Evolutionary conservation across 2,113 vertebrate genomes (phyloP).

Genomic region (Neotoma lepida): DNA sequence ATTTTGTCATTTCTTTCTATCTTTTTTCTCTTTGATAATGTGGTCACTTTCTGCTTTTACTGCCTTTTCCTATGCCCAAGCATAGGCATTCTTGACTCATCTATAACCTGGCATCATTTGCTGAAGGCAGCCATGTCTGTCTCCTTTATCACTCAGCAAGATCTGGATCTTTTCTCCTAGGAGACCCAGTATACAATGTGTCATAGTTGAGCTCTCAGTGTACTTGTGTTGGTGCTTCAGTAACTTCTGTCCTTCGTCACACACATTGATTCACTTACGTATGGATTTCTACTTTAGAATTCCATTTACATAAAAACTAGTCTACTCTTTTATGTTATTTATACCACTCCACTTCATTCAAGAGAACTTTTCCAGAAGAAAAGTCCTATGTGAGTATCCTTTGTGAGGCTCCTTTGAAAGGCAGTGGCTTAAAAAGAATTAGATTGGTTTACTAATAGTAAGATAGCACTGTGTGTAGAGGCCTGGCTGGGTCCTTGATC

Average conservation of each 20-base stretch:
- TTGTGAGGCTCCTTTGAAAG: constrained; percentile 7
- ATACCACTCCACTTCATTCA: background rate
- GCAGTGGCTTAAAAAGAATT: background rate
- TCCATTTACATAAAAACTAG: background rate
- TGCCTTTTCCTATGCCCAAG: background rate
- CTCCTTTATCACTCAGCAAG: background rate
- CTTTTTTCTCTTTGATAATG: background rate
- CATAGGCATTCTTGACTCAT: background rate
- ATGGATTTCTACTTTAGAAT: background rate
- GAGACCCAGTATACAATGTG: background rate
- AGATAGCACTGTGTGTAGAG: background rate
- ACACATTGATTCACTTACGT: background rate
- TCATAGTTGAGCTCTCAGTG: background rate
- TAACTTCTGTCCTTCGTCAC: background rate
- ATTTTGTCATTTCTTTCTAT: constrained; percentile 9
- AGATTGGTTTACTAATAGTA: background rate
- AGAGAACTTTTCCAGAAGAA: background rate
- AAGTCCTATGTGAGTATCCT: background rate
- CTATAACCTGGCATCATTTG: background rate
- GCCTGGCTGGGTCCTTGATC: background rate
- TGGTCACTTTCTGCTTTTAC: background rate
- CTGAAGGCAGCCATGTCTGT: background rate
- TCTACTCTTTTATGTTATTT: constrained; percentile 13
- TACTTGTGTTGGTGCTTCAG: background rate
- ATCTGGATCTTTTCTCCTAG: background rate